Base-by-base conservation (phyloP, 2,888 invertebrate genomes). In the Carabus problematicus region DNA sequence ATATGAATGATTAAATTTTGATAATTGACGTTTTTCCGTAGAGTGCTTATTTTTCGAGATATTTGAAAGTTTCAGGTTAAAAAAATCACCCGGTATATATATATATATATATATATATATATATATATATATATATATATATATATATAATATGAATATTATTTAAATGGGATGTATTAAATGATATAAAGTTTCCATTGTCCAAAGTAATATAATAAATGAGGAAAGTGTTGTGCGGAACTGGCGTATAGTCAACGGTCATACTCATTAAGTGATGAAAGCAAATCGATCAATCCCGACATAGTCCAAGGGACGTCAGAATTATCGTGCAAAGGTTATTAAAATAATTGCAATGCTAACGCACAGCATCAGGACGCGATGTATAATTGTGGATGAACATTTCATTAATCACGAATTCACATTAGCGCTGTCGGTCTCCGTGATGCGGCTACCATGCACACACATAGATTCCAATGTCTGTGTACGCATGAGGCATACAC, bases 351-450 rank as follows among this genome's bases (percentile, higher is more conserved):
- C 56, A 64, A 52, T 11, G 18, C 3, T 52, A 54, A 39, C 54
- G 55, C 11, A 64, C 14, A 55, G 43, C 56, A 52, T 52, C 52
- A 52, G 14, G 19, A 52, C 29, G 56, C 64, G 55, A 64, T 56
- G 59, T 58, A 66, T 58, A 58, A 66, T 66, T 66, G 39, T 64
- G 56, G 40, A 58, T 49, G 66, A 66, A 59, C 39, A 16, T 66
- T 63, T 63, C 63, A 63, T 63, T 63, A 63, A 63, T 63, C 63
- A 63, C 63, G 54, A 47, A 58, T 66, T 41, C 47, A 54, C 58
- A 58, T 64, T 64, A 58, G 47, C 56, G 40, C 47, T 16, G 49
- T 29, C 49, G 29, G 29, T 29, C 11, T 47, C 47, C 47, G 16
- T 47, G 12, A 47, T 47, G 6, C 12, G 47, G 47, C 16, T 11